Conservation (phyloP, 2,888 invertebrate species). For the Poecilobothrus nobilitatus region DNA sequence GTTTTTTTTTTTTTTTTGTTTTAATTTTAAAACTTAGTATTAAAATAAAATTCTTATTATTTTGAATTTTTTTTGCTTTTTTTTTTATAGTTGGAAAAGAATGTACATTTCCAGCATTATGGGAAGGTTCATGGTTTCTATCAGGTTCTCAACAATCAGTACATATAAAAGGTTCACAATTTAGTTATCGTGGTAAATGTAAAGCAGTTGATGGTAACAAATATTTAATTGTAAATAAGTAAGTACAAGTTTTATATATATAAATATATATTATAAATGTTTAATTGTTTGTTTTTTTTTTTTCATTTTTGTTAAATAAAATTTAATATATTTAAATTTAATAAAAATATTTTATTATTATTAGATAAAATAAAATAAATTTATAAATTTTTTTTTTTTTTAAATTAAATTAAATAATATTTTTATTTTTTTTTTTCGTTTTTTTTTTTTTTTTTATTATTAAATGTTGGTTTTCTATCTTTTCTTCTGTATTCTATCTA, state of each 20-base stretch:
- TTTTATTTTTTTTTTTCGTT: constrained; percentile 10
- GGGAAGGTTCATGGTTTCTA: constrained; percentile 88
- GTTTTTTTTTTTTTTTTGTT: no score
- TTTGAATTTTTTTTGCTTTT: no score
- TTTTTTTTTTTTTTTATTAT: constrained; percentile 23
- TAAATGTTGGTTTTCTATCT: constrained; percentile 19
- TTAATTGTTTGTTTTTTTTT: neutral
- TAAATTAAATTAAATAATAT: no score
- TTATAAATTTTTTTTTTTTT: constrained; percentile 12
- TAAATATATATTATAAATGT: no score
- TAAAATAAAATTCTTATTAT: no score
- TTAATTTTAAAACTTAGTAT: no score
- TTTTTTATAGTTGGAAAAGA: constrained; percentile 46
- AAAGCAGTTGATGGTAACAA: constrained; percentile 79
- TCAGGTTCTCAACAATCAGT: constrained; percentile 81
- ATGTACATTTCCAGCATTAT: constrained; percentile 72
- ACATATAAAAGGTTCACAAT: constrained; percentile 68
- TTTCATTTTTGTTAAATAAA: constrained; percentile 13
- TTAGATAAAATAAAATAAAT: constrained; percentile 13
- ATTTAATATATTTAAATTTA: constrained; percentile 9
- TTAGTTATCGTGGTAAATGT: constrained; percentile 79
- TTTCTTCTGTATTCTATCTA: constrained; percentile 25
- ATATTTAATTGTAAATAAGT: constrained; percentile 82
- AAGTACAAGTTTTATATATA: constrained; percentile 46
- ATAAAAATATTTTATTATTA: constrained; percentile 15